A percentile compares a stretch with the other conserved stretches of the same genome.
Conservation (phyloP, 2,888 invertebrate species). For the Eupithecia dodoneata region DNA sequence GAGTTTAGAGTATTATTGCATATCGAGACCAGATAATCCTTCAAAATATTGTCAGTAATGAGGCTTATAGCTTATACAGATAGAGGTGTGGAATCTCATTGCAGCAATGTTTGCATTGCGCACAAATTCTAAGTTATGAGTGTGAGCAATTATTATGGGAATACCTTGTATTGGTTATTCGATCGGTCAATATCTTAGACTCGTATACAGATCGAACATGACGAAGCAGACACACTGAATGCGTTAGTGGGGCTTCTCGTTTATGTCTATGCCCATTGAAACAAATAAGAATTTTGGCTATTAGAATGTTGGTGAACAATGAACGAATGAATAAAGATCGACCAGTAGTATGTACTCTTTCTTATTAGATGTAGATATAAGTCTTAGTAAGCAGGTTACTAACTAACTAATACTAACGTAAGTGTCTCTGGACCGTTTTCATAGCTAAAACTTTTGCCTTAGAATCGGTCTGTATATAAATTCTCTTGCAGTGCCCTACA, state of each 20-base stretch:
- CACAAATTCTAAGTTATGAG: slow-evolving; percentile 47
- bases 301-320: neutral
- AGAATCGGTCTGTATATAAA: neutral
- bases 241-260: neutral
- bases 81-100: slow-evolving; percentile 17
- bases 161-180: neutral
- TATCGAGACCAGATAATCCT: slow-evolving; percentile 41
- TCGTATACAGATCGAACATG: neutral
- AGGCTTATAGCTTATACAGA: slow-evolving; percentile 33
- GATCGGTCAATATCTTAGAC: neutral
- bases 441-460: neutral
- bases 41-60: slow-evolving; percentile 47
- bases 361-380: neutral
- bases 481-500: too few relatives aligned
- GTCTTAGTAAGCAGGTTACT: too few relatives aligned
- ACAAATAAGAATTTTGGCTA: neutral
- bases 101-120: slow-evolving; percentile 37
- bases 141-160: slow-evolving; percentile 33
- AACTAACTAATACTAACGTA: too few relatives aligned
- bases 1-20: slow-evolving; percentile 2
- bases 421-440: neutral
- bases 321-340: neutral
- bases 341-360: neutral
- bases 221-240: neutral
- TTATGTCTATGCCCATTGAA: neutral